phyloP scores from a whole-genome alignment of 2,113 vertebrate genomes.

The Acanthisitta chloris region DNA sequence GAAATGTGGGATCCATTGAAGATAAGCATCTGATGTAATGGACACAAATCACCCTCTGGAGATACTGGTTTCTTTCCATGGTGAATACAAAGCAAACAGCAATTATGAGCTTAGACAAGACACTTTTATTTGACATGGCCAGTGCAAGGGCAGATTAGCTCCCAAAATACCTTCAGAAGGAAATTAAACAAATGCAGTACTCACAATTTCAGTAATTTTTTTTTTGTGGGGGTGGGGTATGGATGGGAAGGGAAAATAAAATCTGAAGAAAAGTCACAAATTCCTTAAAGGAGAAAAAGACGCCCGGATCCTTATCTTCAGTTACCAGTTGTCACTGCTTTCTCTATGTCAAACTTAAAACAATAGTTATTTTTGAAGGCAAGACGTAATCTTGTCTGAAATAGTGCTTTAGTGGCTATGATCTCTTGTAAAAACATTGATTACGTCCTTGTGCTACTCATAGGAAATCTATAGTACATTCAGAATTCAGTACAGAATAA shows the following conservation, averaged over 20 bases:
- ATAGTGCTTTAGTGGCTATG: not conserved
- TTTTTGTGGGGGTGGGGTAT: accelerated
- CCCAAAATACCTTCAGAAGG: not conserved
- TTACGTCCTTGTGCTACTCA: not conserved
- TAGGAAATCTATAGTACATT: not conserved
- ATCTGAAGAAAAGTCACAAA: not conserved
- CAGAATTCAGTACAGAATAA: not conserved
- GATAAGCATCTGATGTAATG: not conserved
- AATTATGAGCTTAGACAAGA: not conserved
- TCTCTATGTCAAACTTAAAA: not conserved
- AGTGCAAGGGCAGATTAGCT: not conserved
- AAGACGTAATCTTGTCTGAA: not conserved
- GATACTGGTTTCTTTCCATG: not conserved
- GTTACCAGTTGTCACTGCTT: not conserved
- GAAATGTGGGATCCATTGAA: not conserved
- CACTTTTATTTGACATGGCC: not conserved
- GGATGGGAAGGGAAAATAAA: not conserved
- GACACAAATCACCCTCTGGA: not conserved
- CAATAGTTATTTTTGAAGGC: not conserved
- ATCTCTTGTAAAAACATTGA: not conserved
- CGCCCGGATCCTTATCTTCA: not conserved
- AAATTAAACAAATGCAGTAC: not conserved
- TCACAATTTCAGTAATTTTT: not conserved
- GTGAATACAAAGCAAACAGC: not conserved
- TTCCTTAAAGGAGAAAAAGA: not conserved